Evolutionary conservation across 2,888 invertebrate genomes (phyloP), one percentile per base, ranked within the genome.

Genomic region (Molanna angustata): DNA sequence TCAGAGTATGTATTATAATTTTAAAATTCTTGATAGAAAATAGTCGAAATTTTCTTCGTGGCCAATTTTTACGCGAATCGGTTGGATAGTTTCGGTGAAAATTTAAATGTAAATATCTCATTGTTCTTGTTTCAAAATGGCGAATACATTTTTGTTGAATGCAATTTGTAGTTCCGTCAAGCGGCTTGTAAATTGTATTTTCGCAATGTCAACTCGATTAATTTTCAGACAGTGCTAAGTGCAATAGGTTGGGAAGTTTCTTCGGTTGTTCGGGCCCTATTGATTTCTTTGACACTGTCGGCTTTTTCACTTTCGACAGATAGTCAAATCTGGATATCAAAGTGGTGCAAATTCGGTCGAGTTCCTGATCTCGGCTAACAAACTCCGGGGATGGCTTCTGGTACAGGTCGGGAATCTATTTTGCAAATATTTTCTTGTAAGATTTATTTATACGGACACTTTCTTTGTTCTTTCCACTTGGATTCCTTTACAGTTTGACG

Each of bases 1-100:
- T 80, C 84, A 85, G 83, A 85, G 86, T 86, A 82, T 80, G 85
- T 84, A 76, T 72, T 67, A 66, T 69, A 69, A 67, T 66, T 64
- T 67, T 65, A 64, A 65, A 61, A 61, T 63, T 16, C 20, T 31
- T 66, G 59, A 66, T 61, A 60, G 62, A 65, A 65, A 61, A 53
- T 59, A 58, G 61, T 60, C 63, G 62, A 60, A 64, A 57, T 57
- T 57, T 65, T 39, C 33, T 46, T 18, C 22, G 16, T 20, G 21
- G 64, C 63, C 65, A 65, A 66, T 65, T 66, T 67, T 63, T 65
- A 66, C 64, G 61, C 65, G 65, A 61, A 62, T 63, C 62, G 66
- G 64, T 64, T 64, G 64, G 63, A 63, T 64, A 65, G 64, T 67
- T 62, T 62, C 65, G 64, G n/a, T 64, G 64, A 64, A 65, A 64